phyloP scores from a whole-genome alignment of 2,113 vertebrate species.

The Carettochelys insculpta region DNA sequence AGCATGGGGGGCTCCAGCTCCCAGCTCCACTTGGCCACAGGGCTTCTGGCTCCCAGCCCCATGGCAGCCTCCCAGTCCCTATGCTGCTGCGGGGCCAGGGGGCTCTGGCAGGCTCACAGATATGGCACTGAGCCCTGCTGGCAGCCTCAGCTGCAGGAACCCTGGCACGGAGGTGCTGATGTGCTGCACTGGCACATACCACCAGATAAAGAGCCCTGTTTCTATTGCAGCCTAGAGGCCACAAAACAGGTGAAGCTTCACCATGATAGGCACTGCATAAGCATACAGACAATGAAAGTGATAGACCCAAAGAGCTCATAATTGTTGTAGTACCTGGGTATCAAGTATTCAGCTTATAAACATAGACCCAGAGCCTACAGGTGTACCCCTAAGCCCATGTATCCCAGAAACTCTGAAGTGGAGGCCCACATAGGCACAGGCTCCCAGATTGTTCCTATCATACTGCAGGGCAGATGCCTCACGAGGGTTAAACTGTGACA shows the following conservation, averaged over 20 bases:
- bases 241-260: neutral
- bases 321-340: neutral
- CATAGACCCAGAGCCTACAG: neutral
- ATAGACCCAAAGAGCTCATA: neutral
- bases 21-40: no score
- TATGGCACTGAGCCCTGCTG: no score
- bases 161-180: no score
- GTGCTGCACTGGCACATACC: no score
- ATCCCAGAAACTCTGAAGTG: neutral
- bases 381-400: neutral
- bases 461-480: neutral
- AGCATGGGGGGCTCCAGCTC: no score
- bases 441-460: neutral
- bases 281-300: conserved; percentile 35
- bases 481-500: neutral
- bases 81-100: no score
- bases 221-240: neutral
- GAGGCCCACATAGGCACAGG: neutral
- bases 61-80: no score
- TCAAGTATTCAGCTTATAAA: neutral
- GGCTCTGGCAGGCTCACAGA: no score
- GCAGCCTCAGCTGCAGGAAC: no score
- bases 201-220: no score
- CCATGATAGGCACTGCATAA: neutral
- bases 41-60: no score